Evolutionary conservation across 1,140 invertebrate genomes (phyloP).

Genomic region (Drosophila saltans): DNA sequence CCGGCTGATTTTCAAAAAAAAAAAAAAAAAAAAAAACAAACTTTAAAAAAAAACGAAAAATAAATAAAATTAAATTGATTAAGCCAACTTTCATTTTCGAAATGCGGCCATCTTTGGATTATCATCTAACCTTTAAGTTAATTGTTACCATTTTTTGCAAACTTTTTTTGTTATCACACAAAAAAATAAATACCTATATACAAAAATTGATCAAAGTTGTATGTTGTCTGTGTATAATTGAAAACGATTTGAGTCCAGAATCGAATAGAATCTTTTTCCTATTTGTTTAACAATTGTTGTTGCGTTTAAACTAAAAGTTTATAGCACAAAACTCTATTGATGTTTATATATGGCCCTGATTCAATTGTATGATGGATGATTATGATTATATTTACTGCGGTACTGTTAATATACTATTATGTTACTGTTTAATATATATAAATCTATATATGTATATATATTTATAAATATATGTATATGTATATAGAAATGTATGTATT

Average conservation of each 20-base stretch:
- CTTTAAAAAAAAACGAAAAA: slow-evolving; percentile 8
- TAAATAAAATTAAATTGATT: neutral
- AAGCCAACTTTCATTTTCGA: slow-evolving; percentile 69
- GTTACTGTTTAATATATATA: slow-evolving; percentile 77
- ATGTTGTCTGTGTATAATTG: neutral
- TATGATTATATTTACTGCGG: slow-evolving; percentile 49
- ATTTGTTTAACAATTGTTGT: slow-evolving; percentile 50
- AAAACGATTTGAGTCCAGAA: slow-evolving; percentile 15
- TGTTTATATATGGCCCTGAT: slow-evolving; percentile 56
- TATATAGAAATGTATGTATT: slow-evolving; percentile 35
- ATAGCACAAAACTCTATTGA: slow-evolving; percentile 63
- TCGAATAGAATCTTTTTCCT: slow-evolving; percentile 20
- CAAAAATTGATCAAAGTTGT: slow-evolving; percentile 33
- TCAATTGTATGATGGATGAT: slow-evolving; percentile 60
- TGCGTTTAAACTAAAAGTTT: slow-evolving; percentile 65
- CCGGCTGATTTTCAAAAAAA: slow-evolving; percentile 19
- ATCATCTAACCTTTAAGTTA: slow-evolving; percentile 47
- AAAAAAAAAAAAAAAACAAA: slow-evolving; percentile 12
- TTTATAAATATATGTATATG: slow-evolving; percentile 30
- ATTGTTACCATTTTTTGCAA: slow-evolving; percentile 36
- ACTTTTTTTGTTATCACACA: slow-evolving; percentile 32
- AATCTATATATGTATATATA: slow-evolving; percentile 30
- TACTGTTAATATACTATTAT: slow-evolving; percentile 68
- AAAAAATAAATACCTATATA: slow-evolving; percentile 26
- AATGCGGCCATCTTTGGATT: slow-evolving; percentile 44